These are phyloP conservation scores for Miichthys miiuy DNA, from an alignment of 2,797 vertebrate genomes.

Conservation along the genomic window DNA sequence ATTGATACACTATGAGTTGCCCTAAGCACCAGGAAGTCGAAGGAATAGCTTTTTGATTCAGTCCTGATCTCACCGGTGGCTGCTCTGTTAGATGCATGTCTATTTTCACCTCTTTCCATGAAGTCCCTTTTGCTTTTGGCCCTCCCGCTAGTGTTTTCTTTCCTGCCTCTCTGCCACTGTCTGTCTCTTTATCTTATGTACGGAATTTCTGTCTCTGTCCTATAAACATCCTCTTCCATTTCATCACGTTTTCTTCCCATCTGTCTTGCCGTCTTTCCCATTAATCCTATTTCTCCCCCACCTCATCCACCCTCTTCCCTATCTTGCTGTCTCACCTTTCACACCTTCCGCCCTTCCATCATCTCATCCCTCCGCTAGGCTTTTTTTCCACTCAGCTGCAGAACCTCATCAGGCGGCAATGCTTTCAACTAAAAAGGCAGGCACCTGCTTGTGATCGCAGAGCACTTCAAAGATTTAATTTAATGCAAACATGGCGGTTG, in stretches of 20 bases:
- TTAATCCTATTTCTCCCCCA: slow-evolving; percentile 45
- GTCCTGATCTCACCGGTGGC: slow-evolving; percentile 23
- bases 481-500: slow-evolving; percentile 57
- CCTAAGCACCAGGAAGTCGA: slow-evolving; percentile 28
- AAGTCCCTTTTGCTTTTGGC: slow-evolving; percentile 4
- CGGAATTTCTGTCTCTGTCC: slow-evolving; percentile 37
- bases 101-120: slow-evolving; percentile 46
- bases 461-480: slow-evolving; percentile 61
- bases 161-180: slow-evolving; percentile 11
- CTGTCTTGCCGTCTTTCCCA: slow-evolving; percentile 33
- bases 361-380: slow-evolving; percentile 7
- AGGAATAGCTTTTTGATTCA: slow-evolving; percentile 44
- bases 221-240: slow-evolving; percentile 42
- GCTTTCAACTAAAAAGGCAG: slow-evolving; percentile 54
- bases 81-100: slow-evolving; percentile 23
- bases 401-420: slow-evolving; percentile 62
- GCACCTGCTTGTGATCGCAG: slow-evolving; percentile 47
- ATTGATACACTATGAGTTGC: slow-evolving; percentile 23
- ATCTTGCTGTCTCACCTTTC: slow-evolving; percentile 48
- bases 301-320: slow-evolving; percentile 1
- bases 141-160: slow-evolving; percentile 47
- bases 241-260: slow-evolving; percentile 14
- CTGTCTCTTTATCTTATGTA: slow-evolving; percentile 11
- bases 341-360: slow-evolving; percentile 16
- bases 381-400: slow-evolving; percentile 44